Evolutionary conservation across 2,888 invertebrate species (phyloP).

Genomic region (Hirtodrosophila histrioides): DNA sequence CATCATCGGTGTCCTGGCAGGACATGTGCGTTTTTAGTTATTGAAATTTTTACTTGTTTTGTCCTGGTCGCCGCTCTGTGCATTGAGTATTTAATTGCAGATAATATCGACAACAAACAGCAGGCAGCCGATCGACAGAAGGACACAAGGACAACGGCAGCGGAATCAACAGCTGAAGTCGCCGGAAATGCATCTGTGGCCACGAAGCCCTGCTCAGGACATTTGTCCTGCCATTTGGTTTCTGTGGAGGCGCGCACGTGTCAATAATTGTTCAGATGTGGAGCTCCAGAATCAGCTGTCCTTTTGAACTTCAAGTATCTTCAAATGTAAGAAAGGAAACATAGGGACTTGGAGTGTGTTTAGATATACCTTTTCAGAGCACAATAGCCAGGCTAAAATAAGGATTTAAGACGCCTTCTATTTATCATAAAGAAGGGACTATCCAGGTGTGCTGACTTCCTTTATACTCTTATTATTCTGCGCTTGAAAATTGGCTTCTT

Average conservation of each 20-base stretch:
- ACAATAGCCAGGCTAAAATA: neutral
- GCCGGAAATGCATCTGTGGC: slow-evolving; percentile 76
- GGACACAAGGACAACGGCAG: slow-evolving; percentile 12
- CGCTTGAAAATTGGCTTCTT: no score
- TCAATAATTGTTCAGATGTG: slow-evolving; percentile 71
- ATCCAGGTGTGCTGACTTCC: no score
- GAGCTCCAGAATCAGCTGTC: slow-evolving; percentile 66
- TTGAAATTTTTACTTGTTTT: slow-evolving; percentile 80
- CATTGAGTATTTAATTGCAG: slow-evolving; percentile 81
- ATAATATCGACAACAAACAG: slow-evolving; percentile 77
- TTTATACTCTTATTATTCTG: no score
- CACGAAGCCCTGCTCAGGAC: slow-evolving; percentile 15
- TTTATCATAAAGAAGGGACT: neutral
- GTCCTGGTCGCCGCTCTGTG: slow-evolving; percentile 65
- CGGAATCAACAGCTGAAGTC: slow-evolving; percentile 69
- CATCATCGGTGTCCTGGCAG: slow-evolving; percentile 32
- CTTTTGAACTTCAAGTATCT: neutral
- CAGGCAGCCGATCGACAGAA: slow-evolving; percentile 20
- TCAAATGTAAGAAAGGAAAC: neutral
- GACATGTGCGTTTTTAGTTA: slow-evolving; percentile 80
- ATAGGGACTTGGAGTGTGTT: slow-evolving; percentile 6
- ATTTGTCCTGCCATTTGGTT: slow-evolving; percentile 11
- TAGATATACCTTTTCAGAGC: neutral
- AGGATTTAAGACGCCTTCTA: neutral
- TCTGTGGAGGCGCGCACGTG: slow-evolving; percentile 72